Conservation (phyloP, 2,888 invertebrate species). For the Dicyrtoma fusca region DNA sequence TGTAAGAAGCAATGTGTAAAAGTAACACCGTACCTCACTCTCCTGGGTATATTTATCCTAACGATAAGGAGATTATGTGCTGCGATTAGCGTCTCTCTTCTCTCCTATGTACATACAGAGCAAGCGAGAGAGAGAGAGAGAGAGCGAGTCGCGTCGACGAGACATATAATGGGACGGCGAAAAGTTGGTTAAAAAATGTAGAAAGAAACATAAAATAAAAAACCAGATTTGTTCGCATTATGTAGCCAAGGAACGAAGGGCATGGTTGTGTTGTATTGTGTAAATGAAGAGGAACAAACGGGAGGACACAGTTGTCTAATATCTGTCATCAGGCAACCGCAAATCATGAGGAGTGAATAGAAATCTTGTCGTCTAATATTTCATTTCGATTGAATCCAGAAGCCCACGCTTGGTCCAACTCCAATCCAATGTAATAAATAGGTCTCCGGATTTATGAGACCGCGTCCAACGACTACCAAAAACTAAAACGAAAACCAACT, state of each 20-base stretch:
- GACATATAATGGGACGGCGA: slow-evolving; percentile 26
- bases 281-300: slow-evolving; percentile 29
- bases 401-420: slow-evolving; percentile 28
- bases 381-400: slow-evolving; percentile 32
- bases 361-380: slow-evolving; percentile 34
- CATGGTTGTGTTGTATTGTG: slow-evolving; percentile 34
- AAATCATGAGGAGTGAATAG: slow-evolving; percentile 33
- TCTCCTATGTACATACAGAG: no score
- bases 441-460: slow-evolving; percentile 30
- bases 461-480: slow-evolving; percentile 13
- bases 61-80: slow-evolving; percentile 15
- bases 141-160: slow-evolving; percentile 1
- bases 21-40: background rate
- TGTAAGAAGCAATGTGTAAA: no score
- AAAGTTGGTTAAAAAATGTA: slow-evolving; percentile 23
- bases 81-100: slow-evolving; percentile 7
- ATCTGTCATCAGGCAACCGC: slow-evolving; percentile 39
- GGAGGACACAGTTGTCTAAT: slow-evolving; percentile 36
- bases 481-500: slow-evolving; percentile 1
- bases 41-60: slow-evolving; percentile 14
- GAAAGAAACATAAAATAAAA: slow-evolving; percentile 5
- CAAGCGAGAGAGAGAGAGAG: no score
- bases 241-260: background rate
- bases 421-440: slow-evolving; percentile 32
- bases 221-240: slow-evolving; percentile 17